Evolutionary conservation across 1,140 invertebrate genomes (phyloP).

Genomic region (Globodera rostochiensis): DNA sequence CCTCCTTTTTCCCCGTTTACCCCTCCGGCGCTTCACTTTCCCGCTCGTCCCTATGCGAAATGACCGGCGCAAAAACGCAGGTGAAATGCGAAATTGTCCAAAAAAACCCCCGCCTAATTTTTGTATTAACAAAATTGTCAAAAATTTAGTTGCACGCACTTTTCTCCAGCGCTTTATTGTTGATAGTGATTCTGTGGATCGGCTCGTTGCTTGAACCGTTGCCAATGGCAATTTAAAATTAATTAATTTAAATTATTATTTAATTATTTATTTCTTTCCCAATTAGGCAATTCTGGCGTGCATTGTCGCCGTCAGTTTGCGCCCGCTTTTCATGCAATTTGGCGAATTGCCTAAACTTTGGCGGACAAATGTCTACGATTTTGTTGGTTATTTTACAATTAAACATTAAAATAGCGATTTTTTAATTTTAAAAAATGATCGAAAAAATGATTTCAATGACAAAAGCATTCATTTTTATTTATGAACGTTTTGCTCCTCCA

Average conservation of each 20-base stretch:
- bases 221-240: constrained; percentile 66
- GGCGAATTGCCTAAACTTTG: constrained; percentile 26
- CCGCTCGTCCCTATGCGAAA: constrained; percentile 63
- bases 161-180: constrained; percentile 62
- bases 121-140: too few relatives aligned
- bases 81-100: constrained; percentile 7
- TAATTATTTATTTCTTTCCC: neutral
- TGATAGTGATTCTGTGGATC: constrained; percentile 69
- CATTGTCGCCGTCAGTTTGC: constrained; percentile 70
- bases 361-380: constrained; percentile 18
- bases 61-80: constrained; percentile 63
- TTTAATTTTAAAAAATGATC: too few relatives aligned
- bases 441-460: too few relatives aligned
- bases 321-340: constrained; percentile 66
- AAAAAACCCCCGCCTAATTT: too few relatives aligned
- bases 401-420: neutral
- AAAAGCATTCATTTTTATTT: too few relatives aligned
- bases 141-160: constrained; percentile 54
- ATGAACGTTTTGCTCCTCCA: neutral
- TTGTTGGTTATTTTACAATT: constrained; percentile 14
- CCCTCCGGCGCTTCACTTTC: constrained; percentile 70
- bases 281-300: constrained; percentile 68
- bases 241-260: constrained; percentile 35
- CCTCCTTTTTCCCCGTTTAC: constrained; percentile 70
- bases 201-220: constrained; percentile 69